Evolutionary conservation across 2,113 vertebrate species (phyloP).

Genomic region (Pelmatolapia mariae): DNA sequence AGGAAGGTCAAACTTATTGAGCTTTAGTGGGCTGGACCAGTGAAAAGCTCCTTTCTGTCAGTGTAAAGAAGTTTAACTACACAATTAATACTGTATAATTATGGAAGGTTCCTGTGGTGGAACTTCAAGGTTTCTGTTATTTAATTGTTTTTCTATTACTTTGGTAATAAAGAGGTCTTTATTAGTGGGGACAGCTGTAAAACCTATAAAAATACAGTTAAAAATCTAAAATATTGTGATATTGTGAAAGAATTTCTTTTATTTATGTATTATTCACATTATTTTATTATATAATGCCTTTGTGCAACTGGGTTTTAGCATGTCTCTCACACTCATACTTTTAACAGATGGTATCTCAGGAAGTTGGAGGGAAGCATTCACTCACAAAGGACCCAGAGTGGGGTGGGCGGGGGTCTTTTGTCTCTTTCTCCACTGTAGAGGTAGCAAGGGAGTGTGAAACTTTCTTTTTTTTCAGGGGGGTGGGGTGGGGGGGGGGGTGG

Average conservation of each 20-base stretch:
- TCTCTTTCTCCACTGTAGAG: no score
- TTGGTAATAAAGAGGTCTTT: not conserved
- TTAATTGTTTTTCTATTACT: not conserved
- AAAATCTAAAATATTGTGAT: not conserved
- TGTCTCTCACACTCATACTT: not conserved
- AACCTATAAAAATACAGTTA: not conserved
- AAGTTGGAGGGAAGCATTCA: no score
- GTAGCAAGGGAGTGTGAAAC: no score
- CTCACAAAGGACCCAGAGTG: no score
- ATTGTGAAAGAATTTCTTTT: not conserved
- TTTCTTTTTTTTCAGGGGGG: no score
- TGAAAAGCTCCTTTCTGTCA: not conserved
- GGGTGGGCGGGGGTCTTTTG: no score
- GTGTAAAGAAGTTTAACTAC: not conserved
- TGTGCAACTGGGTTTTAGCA: not conserved
- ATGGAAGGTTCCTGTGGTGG: not conserved
- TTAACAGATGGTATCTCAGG: no score
- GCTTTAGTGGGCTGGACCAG: not conserved
- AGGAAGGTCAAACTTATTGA: not conserved
- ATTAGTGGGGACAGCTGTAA: not conserved
- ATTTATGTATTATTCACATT: not conserved
- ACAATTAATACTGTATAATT: not conserved
- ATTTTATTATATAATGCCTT: not conserved
- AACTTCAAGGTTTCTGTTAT: not conserved
- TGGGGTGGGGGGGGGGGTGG: no score